These are phyloP conservation scores for Callosobruchus maculatus DNA, from an alignment of 2,888 invertebrate genomes.

Conservation along the genomic window DNA sequence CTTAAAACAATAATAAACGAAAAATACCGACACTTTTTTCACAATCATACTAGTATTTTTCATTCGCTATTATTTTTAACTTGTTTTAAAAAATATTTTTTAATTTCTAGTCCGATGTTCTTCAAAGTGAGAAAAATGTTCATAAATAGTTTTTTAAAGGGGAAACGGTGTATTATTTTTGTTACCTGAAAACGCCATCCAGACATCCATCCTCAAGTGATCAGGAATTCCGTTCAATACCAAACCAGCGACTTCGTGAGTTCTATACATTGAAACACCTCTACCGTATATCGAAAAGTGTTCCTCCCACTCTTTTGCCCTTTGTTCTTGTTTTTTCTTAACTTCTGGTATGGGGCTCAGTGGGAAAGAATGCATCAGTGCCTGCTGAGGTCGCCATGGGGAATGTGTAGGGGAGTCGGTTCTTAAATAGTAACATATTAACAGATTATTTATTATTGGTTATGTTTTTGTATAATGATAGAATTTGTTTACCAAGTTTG, in stretches of 20 bases:
- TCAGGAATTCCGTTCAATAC: constrained; percentile 92
- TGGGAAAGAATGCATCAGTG: constrained; percentile 73
- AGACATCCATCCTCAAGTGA: constrained; percentile 82
- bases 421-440: too few species aligned
- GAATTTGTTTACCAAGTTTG: too few species aligned
- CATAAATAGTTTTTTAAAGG: too few species aligned
- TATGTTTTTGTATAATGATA: too few species aligned
- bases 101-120: too few species aligned
- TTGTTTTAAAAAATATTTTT: too few species aligned
- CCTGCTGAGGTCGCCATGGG: constrained; percentile 70
- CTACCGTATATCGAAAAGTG: constrained; percentile 90
- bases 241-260: constrained; percentile 82
- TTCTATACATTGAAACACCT: constrained; percentile 92
- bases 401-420: constrained; percentile 28
- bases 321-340: constrained; percentile 64
- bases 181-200: constrained; percentile 86
- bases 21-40: too few species aligned
- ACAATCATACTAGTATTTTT: too few species aligned
- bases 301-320: constrained; percentile 80
- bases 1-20: too few species aligned
- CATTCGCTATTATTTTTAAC: too few species aligned
- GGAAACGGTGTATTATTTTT: not conserved
- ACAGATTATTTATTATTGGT: too few species aligned
- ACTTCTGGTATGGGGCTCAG: constrained; percentile 68
- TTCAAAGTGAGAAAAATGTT: too few species aligned